Percentiles rank a stretch among this genome's conserved stretches.
Conservation (phyloP, 2,113 vertebrate species). For the Lycaon pictus region DNA sequence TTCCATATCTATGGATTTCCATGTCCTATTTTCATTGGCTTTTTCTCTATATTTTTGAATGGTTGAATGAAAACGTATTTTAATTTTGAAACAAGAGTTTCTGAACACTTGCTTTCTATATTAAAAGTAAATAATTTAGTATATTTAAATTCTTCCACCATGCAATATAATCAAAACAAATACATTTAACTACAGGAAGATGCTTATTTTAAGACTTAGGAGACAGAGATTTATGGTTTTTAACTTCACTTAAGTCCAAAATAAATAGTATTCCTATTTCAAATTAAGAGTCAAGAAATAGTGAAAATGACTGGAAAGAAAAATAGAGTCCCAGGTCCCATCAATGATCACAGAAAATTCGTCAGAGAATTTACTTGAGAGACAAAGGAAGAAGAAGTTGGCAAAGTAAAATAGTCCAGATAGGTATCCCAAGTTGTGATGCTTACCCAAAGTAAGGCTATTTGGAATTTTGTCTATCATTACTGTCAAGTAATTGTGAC, state of each 20-base stretch:
- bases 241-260: conserved; percentile 19
- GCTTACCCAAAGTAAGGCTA: conserved; percentile 40
- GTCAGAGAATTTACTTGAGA: background rate
- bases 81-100: conserved; percentile 38
- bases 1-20: background rate
- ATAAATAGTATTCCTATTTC: background rate
- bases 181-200: conserved; percentile 25
- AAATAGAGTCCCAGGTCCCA: background rate
- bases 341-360: background rate
- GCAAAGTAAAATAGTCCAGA: background rate
- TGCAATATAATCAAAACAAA: background rate
- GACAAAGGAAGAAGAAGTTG: conserved; percentile 46
- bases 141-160: conserved; percentile 50
- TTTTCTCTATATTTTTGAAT: conserved; percentile 3
- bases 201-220: conserved; percentile 38
- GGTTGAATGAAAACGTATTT: conserved; percentile 10
- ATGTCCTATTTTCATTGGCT: background rate
- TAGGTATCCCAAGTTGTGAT: background rate
- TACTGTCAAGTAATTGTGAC: conserved; percentile 70
- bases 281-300: conserved; percentile 7
- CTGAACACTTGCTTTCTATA: conserved; percentile 33
- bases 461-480: conserved; percentile 64
- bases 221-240: background rate
- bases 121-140: conserved; percentile 13
- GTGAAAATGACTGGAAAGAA: background rate